Conservation (phyloP, 1,140 invertebrate species). For the Aphelenchoides besseyi region DNA sequence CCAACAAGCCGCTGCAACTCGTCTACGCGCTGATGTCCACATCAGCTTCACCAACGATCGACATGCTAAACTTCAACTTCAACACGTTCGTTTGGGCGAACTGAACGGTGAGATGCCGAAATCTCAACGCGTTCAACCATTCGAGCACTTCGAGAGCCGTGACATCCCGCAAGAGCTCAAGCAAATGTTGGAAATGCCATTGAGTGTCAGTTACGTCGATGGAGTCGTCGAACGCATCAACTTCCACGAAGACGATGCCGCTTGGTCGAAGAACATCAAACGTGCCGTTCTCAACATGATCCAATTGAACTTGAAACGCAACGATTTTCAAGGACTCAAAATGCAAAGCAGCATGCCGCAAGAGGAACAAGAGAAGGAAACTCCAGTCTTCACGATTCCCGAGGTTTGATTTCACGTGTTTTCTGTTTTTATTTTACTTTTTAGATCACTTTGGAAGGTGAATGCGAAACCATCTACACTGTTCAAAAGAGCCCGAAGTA, state of each 20-base stretch:
- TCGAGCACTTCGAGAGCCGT: not conserved
- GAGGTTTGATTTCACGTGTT: no score
- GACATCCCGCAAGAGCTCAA: not conserved
- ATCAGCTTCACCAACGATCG: not conserved
- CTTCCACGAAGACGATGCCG: conserved; percentile 41
- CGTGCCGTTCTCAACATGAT: conserved; percentile 56
- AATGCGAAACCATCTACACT: conserved; percentile 27
- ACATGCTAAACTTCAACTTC: not conserved
- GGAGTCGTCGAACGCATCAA: conserved; percentile 31
- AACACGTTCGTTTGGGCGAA: not conserved
- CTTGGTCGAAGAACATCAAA: no score
- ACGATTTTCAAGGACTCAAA: no score
- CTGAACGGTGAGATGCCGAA: not conserved
- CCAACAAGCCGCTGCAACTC: no score
- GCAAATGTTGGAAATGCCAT: not conserved
- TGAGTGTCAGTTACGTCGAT: conserved; percentile 4
- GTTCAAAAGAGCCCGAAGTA: not conserved
- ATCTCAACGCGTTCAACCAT: no score
- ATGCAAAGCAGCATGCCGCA: not conserved
- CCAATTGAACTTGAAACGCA: conserved; percentile 55
- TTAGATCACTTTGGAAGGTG: conserved; percentile 24
- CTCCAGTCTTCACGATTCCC: not conserved
- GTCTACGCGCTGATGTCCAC: not conserved
- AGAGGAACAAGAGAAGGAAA: not conserved
- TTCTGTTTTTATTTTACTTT: no score